Base-by-base conservation (phyloP, 2,888 invertebrate genomes). In the Caenorhabditis sp. region DNA sequence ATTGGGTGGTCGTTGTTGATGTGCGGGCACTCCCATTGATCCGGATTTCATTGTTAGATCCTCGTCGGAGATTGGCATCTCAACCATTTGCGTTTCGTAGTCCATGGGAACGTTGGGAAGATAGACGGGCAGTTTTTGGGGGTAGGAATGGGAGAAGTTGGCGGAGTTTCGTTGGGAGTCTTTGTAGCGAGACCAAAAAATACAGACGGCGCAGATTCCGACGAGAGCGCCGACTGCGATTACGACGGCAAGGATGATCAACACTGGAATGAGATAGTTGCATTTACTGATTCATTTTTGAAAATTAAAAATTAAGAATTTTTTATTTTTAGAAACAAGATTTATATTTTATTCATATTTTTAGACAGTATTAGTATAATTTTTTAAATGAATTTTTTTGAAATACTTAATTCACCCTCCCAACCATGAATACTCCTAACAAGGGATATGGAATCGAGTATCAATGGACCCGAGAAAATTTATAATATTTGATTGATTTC, bases 41-140 rank as follows among this genome's bases (percentile, higher is more conserved):
- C 83, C 80, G 61, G 80, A 80, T 64, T 84, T 85, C 69, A 85
- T 66, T 56, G 84, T 78, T 59, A 83, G 65, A 57, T 85, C 84
- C 53, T 87, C 87, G 56, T 87, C 87, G 10, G 87, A 82, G 31
- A 87, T 84, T n/a, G 85, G 82, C 80, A 87, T 76, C 60, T 87
- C 86, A 67, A 86, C 63, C 80, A 86, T 85, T 83, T 87, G 73
- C 7, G 71, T 71, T 63, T 71, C 71, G 49, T 68, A 73, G 26
- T 78, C 70, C 56, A 73, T 65, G 26, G 71, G 64, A 57, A 78
- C 64, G 27, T 70, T 74, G 21, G 81, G 80, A 8, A 81, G 75
- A 57, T 77, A 82, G 53, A 82, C 72, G 2, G 81, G 78, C 12
- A 85, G 63, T 49, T 81, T 82, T 54, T 77, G 74, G 10, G 78